These are phyloP conservation scores for Aptenodytes patagonicus DNA, from an alignment of 2,113 vertebrate species.

Conservation along the genomic window DNA sequence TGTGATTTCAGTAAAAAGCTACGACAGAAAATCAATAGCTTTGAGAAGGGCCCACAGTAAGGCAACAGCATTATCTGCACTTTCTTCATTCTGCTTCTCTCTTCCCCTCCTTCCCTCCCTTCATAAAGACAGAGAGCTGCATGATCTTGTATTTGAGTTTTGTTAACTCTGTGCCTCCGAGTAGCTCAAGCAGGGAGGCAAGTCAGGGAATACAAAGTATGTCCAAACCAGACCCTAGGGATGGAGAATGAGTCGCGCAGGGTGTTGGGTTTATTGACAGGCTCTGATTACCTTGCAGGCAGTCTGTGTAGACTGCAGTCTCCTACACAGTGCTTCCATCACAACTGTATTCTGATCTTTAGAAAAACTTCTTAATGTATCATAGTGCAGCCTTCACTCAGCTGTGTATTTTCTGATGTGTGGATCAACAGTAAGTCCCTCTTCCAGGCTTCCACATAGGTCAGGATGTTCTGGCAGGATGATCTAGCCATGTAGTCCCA, in stretches of 20 bases:
- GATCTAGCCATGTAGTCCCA: background rate
- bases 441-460: background rate
- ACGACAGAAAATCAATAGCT: constrained; percentile 48
- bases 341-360: background rate
- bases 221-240: background rate
- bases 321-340: background rate
- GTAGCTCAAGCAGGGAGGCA: background rate
- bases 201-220: background rate
- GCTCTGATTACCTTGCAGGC: background rate
- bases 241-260: background rate
- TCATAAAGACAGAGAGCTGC: background rate
- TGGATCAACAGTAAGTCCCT: background rate
- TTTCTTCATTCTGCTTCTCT: background rate
- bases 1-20: constrained; percentile 47
- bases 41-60: constrained; percentile 1
- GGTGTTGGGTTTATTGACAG: background rate
- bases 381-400: background rate
- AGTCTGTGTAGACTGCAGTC: background rate
- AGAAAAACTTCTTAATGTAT: background rate
- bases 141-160: background rate
- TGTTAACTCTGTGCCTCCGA: background rate
- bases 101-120: background rate
- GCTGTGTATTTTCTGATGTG: background rate
- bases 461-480: background rate
- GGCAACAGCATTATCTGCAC: background rate